Conservation (phyloP, 2,113 vertebrate genomes). For the Oceanodroma tethys region DNA sequence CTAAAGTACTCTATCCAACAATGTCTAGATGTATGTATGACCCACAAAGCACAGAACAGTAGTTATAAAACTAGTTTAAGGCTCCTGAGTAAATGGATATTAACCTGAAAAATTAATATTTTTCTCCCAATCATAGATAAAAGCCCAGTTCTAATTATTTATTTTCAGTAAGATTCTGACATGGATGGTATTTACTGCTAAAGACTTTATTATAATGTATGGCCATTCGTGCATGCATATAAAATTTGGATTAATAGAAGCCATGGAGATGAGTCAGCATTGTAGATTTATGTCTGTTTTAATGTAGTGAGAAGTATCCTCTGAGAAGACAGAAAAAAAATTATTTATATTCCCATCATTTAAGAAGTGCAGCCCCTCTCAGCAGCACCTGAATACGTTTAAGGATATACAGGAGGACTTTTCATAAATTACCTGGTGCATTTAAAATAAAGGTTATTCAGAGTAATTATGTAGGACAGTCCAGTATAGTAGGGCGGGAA, state of each 20-base stretch:
- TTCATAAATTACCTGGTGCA: background rate
- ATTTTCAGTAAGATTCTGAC: background rate
- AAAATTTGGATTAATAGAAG: background rate
- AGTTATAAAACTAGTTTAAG: background rate
- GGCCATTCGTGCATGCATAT: background rate
- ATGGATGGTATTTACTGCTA: background rate
- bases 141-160: background rate
- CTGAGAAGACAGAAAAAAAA: background rate
- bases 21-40: background rate
- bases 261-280: background rate
- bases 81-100: background rate
- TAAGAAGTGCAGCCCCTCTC: background rate
- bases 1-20: background rate
- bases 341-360: background rate
- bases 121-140: background rate
- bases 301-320: background rate
- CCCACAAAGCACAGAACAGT: background rate
- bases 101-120: background rate
- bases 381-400: background rate
- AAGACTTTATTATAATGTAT: background rate
- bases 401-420: background rate
- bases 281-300: background rate
- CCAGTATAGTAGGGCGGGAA: background rate
- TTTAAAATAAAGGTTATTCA: conserved; percentile 29
- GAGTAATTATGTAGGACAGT: background rate